Conservation (phyloP, 1,140 invertebrate species). For the Leptinotarsa texana region DNA sequence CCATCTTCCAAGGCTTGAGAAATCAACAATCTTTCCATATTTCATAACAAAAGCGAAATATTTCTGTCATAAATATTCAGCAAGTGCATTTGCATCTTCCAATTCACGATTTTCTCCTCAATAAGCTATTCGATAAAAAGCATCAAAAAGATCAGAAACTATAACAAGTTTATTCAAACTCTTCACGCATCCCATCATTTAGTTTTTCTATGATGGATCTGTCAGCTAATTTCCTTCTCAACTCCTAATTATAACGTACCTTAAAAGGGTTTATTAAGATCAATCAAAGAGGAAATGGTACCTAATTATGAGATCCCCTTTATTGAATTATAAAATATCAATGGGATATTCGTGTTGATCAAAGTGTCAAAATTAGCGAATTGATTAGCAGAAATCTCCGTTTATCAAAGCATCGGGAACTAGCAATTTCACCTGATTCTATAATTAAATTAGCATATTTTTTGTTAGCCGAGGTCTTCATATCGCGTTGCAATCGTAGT, state of each 20-base stretch:
- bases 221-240: background rate
- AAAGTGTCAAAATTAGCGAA: background rate
- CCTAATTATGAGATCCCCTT: background rate
- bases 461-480: background rate
- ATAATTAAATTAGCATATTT: conserved; percentile 2
- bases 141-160: too few relatives aligned
- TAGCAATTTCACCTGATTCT: background rate
- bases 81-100: too few relatives aligned
- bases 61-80: too few relatives aligned
- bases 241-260: background rate
- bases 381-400: background rate
- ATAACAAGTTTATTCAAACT: too few relatives aligned
- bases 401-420: background rate
- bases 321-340: background rate
- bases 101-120: too few relatives aligned
- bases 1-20: too few relatives aligned
- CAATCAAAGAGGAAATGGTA: background rate
- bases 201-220: background rate
- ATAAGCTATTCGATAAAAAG: too few relatives aligned
- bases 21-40: too few relatives aligned
- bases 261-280: background rate
- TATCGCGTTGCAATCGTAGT: background rate
- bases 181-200: background rate
- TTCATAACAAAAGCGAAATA: too few relatives aligned
- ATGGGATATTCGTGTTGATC: conserved; percentile 1